These are phyloP conservation scores for Onychostoma macrolepis DNA, from an alignment of 2,113 vertebrate species.

Conservation along the genomic window DNA sequence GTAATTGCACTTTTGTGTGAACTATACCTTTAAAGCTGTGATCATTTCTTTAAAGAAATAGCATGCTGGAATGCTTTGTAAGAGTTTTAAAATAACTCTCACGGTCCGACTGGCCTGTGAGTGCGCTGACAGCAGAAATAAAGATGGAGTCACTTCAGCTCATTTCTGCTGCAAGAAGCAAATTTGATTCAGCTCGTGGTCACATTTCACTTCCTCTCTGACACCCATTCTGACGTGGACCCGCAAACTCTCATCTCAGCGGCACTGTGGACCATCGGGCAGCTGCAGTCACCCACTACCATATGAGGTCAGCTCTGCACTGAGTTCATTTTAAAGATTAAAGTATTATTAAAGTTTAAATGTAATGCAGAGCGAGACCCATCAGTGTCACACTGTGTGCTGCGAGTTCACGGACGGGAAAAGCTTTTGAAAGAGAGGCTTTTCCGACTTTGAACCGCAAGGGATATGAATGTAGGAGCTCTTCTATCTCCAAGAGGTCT, in stretches of 20 bases:
- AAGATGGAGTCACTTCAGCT: slow-evolving; percentile 44
- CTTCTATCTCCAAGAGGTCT: not conserved
- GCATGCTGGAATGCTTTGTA: slow-evolving; percentile 34
- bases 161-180: slow-evolving; percentile 45
- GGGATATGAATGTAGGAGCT: slow-evolving; percentile 39
- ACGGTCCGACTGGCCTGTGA: not conserved
- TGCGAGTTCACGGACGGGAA: slow-evolving; percentile 28
- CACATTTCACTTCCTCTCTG: slow-evolving; percentile 45
- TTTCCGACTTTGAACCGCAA: slow-evolving; percentile 13
- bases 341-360: slow-evolving; percentile 58
- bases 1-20: not conserved
- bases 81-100: slow-evolving; percentile 33
- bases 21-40: not conserved
- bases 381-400: slow-evolving; percentile 38
- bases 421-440: slow-evolving; percentile 31
- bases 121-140: slow-evolving; percentile 45
- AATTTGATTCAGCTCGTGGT: slow-evolving; percentile 37
- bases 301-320: slow-evolving; percentile 43
- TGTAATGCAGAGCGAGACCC: slow-evolving; percentile 38
- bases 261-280: slow-evolving; percentile 17
- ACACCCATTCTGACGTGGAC: slow-evolving; percentile 31
- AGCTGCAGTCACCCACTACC: slow-evolving; percentile 13
- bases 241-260: not conserved
- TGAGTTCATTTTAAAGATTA: slow-evolving; percentile 55
- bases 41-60: slow-evolving; percentile 27